phyloP scores from a whole-genome alignment of 2,797 vertebrate genomes.

The Podarcis siculus region DNA sequence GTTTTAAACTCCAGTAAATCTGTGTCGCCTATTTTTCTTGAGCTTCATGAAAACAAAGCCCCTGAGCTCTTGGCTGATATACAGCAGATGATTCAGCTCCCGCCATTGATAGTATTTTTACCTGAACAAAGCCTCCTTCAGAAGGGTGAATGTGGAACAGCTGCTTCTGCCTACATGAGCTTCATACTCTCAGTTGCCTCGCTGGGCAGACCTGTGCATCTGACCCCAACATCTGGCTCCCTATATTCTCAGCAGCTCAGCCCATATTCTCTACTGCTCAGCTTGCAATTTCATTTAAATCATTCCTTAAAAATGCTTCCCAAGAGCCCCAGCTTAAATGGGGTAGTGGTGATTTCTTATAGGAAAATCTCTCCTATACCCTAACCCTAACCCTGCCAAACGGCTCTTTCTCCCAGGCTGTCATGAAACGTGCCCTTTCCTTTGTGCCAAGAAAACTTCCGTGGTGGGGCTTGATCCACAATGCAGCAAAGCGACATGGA shows the following conservation, averaged over 20 bases:
- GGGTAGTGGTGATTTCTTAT: conserved; percentile 65
- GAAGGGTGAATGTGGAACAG: conserved; percentile 10
- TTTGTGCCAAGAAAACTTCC: conserved; percentile 58
- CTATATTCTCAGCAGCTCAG: conserved; percentile 38
- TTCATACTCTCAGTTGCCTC: conserved; percentile 39
- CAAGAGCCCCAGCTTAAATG: conserved; percentile 65
- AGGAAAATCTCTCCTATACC: conserved; percentile 69
- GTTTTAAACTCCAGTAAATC: conserved; percentile 1
- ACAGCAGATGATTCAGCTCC: background rate
- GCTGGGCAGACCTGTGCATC: conserved; percentile 31
- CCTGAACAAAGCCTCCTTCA: background rate
- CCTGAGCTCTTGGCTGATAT: conserved; percentile 7
- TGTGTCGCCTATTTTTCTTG: background rate
- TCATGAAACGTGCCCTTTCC: conserved; percentile 60
- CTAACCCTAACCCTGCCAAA: too few relatives aligned
- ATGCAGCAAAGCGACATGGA: conserved; percentile 48
- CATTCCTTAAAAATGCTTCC: conserved; percentile 65
- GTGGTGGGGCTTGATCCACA: conserved; percentile 44
- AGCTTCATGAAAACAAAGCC: background rate
- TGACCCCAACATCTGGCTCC: conserved; percentile 63
- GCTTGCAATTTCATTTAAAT: conserved; percentile 63
- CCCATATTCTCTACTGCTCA: conserved; percentile 51
- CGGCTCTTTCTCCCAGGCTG: conserved; percentile 53
- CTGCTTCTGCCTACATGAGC: conserved; percentile 22
- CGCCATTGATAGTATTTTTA: background rate